These are phyloP conservation scores for Halocynthia roretzi DNA, from an alignment of 23 tunicate genomes.

Conservation along the genomic window DNA sequence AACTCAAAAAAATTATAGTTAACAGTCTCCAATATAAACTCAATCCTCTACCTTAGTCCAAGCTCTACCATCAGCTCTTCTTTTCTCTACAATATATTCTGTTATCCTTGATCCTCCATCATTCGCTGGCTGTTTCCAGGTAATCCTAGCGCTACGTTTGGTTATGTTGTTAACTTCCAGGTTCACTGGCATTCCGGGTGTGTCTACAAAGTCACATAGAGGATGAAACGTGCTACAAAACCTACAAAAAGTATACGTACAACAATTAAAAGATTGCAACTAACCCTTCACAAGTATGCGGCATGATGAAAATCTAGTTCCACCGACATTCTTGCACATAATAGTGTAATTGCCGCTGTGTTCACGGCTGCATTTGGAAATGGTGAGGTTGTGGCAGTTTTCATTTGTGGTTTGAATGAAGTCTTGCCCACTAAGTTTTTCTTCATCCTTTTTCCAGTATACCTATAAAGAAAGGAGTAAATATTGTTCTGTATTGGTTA, in stretches of 20 bases:
- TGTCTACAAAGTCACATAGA: conserved; percentile 12
- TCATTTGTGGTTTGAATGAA: background rate
- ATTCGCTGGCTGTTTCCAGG: conserved; percentile 20
- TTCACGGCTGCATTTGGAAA: conserved; percentile 15
- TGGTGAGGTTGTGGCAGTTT: background rate
- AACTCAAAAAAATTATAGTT: too few relatives aligned
- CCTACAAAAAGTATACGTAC: too few relatives aligned
- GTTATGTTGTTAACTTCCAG: conserved; percentile 19
- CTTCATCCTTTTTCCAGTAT: conserved; percentile 66
- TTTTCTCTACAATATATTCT: conserved; percentile 30
- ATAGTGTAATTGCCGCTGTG: conserved; percentile 38
- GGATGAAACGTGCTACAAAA: too few relatives aligned
- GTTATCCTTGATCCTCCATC: conserved; percentile 25
- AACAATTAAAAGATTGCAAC: too few relatives aligned
- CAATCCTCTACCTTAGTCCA: conserved; percentile 17
- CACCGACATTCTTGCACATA: conserved; percentile 16
- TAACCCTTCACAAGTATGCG: conserved; percentile 7
- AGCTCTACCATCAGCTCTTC: conserved; percentile 23
- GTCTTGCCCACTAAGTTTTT: background rate
- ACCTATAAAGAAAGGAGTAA: conserved; percentile 21
- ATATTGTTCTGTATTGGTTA: too few relatives aligned
- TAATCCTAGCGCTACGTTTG: conserved; percentile 19
- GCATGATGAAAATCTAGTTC: conserved; percentile 17
- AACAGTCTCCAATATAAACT: too few relatives aligned
- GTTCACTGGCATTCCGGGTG: conserved; percentile 14